phyloP scores from a whole-genome alignment of 2,113 vertebrate species.

The Cephalopterus ornatus region DNA sequence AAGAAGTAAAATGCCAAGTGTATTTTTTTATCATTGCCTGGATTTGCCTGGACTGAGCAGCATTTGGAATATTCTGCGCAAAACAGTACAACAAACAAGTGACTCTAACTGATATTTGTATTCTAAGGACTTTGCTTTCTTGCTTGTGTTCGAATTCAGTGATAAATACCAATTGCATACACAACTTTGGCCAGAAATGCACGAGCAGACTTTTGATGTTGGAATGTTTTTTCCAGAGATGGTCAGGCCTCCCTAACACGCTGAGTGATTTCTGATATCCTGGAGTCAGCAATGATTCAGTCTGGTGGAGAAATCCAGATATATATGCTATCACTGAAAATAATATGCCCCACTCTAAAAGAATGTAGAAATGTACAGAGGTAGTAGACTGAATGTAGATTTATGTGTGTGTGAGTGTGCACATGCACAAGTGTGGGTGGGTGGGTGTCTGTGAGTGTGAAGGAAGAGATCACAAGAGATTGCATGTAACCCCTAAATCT shows the following conservation, averaged over 20 bases:
- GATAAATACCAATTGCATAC: neutral
- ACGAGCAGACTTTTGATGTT: neutral
- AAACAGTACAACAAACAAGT: neutral
- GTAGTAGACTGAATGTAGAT: neutral
- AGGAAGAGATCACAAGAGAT: neutral
- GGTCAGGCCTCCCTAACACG: neutral
- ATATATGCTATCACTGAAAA: neutral
- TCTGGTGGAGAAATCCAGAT: neutral
- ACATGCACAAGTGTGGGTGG: neutral
- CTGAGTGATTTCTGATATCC: neutral
- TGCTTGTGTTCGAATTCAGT: neutral
- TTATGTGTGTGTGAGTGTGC: accelerated
- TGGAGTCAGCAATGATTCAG: neutral
- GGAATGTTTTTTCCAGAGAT: neutral
- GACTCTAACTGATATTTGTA: neutral
- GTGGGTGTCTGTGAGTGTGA: neutral
- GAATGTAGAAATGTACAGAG: neutral
- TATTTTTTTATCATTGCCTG: neutral
- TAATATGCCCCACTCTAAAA: neutral
- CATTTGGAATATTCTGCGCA: neutral
- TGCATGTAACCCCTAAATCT: neutral
- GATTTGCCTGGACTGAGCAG: neutral
- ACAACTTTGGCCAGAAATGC: neutral
- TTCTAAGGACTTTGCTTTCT: neutral
- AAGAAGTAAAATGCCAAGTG: neutral